Evolutionary conservation across 1,140 invertebrate genomes (phyloP).

Genomic region (Papilio polytes): DNA sequence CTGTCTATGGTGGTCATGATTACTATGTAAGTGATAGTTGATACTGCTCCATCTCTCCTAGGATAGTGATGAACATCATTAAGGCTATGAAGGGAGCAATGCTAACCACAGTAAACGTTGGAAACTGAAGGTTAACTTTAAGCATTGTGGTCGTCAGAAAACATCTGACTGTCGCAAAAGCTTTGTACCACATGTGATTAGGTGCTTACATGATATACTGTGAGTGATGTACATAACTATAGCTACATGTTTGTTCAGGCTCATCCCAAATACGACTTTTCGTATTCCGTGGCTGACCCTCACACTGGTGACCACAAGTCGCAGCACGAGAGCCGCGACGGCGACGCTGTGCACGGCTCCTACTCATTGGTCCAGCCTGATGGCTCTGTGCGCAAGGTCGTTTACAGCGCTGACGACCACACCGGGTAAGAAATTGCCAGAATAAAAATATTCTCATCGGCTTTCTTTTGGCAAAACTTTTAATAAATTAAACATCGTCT

Average conservation of each 20-base stretch:
- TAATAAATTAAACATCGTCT: not conserved
- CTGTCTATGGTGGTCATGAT: slow-evolving; percentile 50
- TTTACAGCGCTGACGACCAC: slow-evolving; percentile 69
- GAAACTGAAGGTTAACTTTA: too few relatives aligned
- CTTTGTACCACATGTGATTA: not conserved
- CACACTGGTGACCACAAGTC: slow-evolving; percentile 45
- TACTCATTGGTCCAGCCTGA: slow-evolving; percentile 73
- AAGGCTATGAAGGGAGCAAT: not conserved
- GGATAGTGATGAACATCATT: not conserved
- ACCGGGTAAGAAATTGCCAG: slow-evolving; percentile 49
- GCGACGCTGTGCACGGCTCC: slow-evolving; percentile 62
- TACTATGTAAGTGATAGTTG: slow-evolving; percentile 47
- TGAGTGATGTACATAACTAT: not conserved
- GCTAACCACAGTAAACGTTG: not conserved
- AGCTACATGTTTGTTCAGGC: slow-evolving; percentile 43
- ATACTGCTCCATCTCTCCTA: not conserved
- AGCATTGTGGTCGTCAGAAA: not conserved
- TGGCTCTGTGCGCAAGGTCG: slow-evolving; percentile 70
- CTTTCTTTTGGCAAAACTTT: not conserved
- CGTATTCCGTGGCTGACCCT: slow-evolving; percentile 80
- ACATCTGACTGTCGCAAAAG: not conserved
- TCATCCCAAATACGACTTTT: slow-evolving; percentile 74
- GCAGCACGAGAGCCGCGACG: slow-evolving; percentile 25
- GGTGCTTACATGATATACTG: not conserved
- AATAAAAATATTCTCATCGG: not conserved